phyloP scores from a whole-genome alignment of 2,797 vertebrate genomes.

The Heteromormyrus szaboi region DNA sequence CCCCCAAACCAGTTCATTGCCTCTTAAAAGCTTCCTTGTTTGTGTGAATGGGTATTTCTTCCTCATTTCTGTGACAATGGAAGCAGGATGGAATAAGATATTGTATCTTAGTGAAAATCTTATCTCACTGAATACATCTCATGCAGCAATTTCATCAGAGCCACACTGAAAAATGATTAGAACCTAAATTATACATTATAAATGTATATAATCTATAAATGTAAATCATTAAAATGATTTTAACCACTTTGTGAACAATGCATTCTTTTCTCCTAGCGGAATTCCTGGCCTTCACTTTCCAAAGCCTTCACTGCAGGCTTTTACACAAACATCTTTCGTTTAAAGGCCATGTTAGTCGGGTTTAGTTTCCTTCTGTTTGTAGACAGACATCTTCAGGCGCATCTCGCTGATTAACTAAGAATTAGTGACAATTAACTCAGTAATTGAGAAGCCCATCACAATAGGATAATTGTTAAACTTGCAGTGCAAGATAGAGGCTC shows the following conservation, averaged over 20 bases:
- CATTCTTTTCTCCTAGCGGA: neutral
- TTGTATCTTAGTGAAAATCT: neutral
- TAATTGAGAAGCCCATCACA: slow-evolving; percentile 6
- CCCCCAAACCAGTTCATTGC: slow-evolving; percentile 49
- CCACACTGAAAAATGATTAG: neutral
- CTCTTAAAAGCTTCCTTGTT: neutral
- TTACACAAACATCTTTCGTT: neutral
- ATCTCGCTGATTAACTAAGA: neutral
- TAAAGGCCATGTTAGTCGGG: neutral
- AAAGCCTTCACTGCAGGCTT: neutral
- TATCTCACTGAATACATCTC: neutral
- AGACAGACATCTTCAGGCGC: neutral
- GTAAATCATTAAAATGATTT: neutral
- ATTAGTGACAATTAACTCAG: slow-evolving; percentile 3
- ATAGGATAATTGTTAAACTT: neutral
- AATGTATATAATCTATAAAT: neutral
- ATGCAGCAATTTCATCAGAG: neutral
- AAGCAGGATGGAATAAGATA: neutral
- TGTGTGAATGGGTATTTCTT: neutral
- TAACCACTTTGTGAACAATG: neutral
- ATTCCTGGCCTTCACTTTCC: neutral
- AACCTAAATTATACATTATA: neutral
- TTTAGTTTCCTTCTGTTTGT: neutral
- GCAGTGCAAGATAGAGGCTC: neutral
- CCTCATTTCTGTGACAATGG: slow-evolving; percentile 15